Evolutionary conservation across 1,140 invertebrate genomes (phyloP).

Genomic region (Stegodyphus dumicola): DNA sequence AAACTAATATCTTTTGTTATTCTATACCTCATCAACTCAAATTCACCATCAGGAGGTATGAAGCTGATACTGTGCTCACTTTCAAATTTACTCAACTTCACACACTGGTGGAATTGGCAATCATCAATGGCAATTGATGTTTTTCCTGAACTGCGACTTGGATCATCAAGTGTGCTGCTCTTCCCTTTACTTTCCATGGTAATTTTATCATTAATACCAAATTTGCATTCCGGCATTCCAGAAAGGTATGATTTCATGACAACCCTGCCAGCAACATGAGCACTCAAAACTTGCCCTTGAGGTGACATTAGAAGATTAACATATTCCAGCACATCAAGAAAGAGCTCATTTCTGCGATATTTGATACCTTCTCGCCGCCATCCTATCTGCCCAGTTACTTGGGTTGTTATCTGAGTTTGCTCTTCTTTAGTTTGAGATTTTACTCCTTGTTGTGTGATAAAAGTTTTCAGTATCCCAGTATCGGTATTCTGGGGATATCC

Average conservation of each 20-base stretch:
- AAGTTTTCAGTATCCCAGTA: slow-evolving; percentile 98
- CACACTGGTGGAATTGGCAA: slow-evolving; percentile 99
- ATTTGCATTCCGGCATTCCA: slow-evolving; percentile 99
- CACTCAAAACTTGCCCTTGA: slow-evolving; percentile 98
- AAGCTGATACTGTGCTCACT: slow-evolving; percentile 99
- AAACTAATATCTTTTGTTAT: slow-evolving; percentile 99
- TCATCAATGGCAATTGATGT: slow-evolving; percentile 99
- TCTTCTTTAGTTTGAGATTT: slow-evolving; percentile 99
- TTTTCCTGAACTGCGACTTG: slow-evolving; percentile 75
- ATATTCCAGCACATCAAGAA: slow-evolving; percentile 98
- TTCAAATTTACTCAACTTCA: slow-evolving; percentile 99
- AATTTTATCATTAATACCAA: slow-evolving; percentile 99
- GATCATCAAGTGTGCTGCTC: slow-evolving; percentile 83
- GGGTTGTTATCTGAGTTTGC: slow-evolving; percentile 99
- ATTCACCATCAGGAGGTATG: slow-evolving; percentile 99
- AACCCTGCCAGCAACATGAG: slow-evolving; percentile 99
- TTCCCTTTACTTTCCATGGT: slow-evolving; percentile 97
- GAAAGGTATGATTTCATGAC: slow-evolving; percentile 99
- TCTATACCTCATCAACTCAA: slow-evolving; percentile 99
- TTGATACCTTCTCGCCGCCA: slow-evolving; percentile 99
- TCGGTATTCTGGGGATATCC: slow-evolving; percentile 99
- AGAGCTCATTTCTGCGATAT: slow-evolving; percentile 97
- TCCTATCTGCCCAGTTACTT: slow-evolving; percentile 82
- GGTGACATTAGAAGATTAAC: slow-evolving; percentile 99
- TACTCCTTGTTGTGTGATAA: slow-evolving; percentile 99